Evolutionary conservation across 2,113 vertebrate species (phyloP), one percentile per base, ranked within the genome.

Genomic region (Protomyctophum bolini): DNA sequence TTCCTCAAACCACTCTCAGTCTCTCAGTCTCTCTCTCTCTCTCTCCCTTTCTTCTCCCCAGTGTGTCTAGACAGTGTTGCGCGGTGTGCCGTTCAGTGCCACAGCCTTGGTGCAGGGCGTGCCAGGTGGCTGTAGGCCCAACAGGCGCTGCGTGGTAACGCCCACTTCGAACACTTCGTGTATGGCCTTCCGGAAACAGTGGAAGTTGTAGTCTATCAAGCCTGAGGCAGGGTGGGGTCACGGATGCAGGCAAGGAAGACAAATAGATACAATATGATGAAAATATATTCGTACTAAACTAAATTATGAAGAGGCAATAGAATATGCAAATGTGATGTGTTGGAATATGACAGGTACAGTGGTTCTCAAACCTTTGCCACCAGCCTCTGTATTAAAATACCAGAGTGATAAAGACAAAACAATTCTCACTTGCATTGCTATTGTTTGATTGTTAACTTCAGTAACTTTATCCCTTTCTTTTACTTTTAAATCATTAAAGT

Each of bases 201-300:
- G 97, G 84, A 99, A 99, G 89, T 99, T 99, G 95, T 99, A 99
- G 91, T 99, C 97, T 95, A 99, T 99, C 86, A 99, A 94, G 88
- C 98, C 98, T 99, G 47, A 63, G 50, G 81, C 33, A 41, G 33
- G 33, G 33, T 6, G 33, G 33, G 33, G 33, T 41, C 33, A 41
- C 33, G 3, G 33, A 41, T 41, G 33, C 33, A 47, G 2, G 14
- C 0, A 10, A 73, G 45, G 72, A 60, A 48, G 33, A 66, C 1
- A 62, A 57, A 29, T 52, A 63, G 4, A 47, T 41, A 21, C 21
- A 41, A 0, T 12, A 54, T 12, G 51, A 54, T n/a, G 51, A 6
- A 54, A 6, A 12, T 6, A 11, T 6, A 54, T n/a, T 6, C 2
- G 8, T 4, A n/a, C 12, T 51, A 10, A 0, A 4, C 50, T 58